Evolutionary conservation across 1,140 invertebrate species (phyloP).

Genomic region (Odontomachus brunneus): DNA sequence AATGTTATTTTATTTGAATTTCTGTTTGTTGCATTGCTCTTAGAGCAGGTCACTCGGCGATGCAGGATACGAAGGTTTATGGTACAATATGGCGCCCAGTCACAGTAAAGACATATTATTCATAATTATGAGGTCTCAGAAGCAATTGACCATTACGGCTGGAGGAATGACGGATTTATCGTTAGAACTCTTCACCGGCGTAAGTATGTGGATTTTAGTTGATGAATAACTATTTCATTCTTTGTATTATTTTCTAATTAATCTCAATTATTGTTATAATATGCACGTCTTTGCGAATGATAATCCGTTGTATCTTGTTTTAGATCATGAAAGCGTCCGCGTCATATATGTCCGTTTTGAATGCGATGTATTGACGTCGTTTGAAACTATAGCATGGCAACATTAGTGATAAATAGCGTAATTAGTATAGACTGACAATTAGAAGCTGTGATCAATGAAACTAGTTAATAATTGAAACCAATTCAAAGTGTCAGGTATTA

Average conservation of each 20-base stretch:
- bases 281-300: background rate
- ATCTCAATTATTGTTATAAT: constrained; percentile 14
- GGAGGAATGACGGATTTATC: no score
- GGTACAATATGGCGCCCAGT: constrained; percentile 45
- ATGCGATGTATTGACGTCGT: constrained; percentile 49
- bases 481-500: no score
- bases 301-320: constrained; percentile 4
- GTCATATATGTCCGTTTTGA: constrained; percentile 54
- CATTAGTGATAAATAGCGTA: constrained; percentile 1
- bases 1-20: background rate
- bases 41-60: constrained; percentile 36
- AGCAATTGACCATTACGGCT: no score
- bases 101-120: constrained; percentile 37
- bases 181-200: no score
- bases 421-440: constrained; percentile 15
- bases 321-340: constrained; percentile 54
- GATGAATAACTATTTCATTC: constrained; percentile 42
- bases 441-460: background rate
- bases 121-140: no score
- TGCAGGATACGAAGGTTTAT: constrained; percentile 42
- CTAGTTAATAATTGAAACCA: background rate
- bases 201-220: background rate
- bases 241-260: background rate
- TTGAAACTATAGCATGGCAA: constrained; percentile 36
- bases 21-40: constrained; percentile 28